Base-by-base conservation (phyloP, 2,888 invertebrate genomes). In the Cephus pygmeus region DNA sequence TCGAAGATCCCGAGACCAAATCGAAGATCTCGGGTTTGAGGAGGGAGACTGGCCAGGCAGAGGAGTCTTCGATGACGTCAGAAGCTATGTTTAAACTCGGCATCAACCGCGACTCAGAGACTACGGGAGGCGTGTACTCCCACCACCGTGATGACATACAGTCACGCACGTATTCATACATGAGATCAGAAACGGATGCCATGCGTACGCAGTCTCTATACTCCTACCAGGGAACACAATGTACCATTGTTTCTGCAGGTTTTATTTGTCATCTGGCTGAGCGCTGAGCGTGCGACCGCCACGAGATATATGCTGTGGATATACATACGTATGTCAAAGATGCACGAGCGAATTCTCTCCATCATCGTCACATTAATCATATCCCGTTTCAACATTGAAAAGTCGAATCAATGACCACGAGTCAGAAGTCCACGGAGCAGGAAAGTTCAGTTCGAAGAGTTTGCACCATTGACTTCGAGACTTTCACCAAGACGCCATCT, bases 171-270 rank as follows among this genome's bases (percentile, higher is more conserved):
- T 34, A 76, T 76, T 79, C 79, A 81, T 81, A 81, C 79, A 79
- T 81, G 84, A 83, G 86, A 87, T 88, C 84, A 87, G 85, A 85
- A 88, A 83, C 87, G 87, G 86, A 88, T 86, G 85, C 80, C 74
- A 79, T 69, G 79, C 69, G 76, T 77, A 79, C 78, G 77, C 83
- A 79, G 76, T 82, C 80, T 83, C 82, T 83, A 80, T 83, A 84
- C 80, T 79, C 73, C 79, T 76, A 77, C 76, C 79, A 71, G 33
- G 79, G 76, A 77, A 83, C 83, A 88, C 88, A 88, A 88, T 87
- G 86, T 86, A 76, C 87, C 87, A 88, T 88, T 88, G 87, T 88
- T 85, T 86, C 85, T 81, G 82, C 82, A 81, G 35, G 33, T 71
- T 71, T 71, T 71, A 71, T 71, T 71, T 34, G 71, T 71, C 56